A percentile compares a stretch with the other conserved stretches of the same genome.
Evolutionary conservation across 2,113 vertebrate species (phyloP).

Genomic region (Cyrtonyx montezumae): DNA sequence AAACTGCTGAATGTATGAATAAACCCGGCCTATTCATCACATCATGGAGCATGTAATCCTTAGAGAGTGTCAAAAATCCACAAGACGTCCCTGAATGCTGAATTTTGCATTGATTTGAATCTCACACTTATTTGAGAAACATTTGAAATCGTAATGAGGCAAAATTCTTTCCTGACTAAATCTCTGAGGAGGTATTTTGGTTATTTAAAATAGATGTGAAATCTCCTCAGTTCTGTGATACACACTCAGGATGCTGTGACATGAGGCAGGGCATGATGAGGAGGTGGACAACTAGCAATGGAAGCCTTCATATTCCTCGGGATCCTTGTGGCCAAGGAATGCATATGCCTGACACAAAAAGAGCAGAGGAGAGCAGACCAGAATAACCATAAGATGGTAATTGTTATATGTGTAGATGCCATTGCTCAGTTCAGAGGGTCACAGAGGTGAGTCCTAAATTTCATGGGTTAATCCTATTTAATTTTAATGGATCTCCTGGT

Average conservation of each 20-base stretch:
- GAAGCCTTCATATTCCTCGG: neutral
- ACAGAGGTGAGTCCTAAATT: neutral
- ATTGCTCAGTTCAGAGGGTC: neutral
- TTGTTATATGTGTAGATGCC: neutral
- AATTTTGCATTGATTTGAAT: conserved; percentile 30
- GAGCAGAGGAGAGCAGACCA: neutral
- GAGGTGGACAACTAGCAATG: neutral
- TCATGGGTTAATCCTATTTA: neutral
- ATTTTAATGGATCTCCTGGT: conserved; percentile 24
- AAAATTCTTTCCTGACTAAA: neutral
- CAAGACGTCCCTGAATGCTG: neutral
- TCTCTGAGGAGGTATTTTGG: neutral
- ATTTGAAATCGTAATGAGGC: conserved; percentile 22
- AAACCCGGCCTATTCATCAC: neutral
- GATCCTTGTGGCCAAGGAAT: neutral
- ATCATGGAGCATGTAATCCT: neutral
- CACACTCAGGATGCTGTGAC: neutral
- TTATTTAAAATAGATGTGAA: neutral
- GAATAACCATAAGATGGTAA: neutral
- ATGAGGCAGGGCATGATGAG: neutral
- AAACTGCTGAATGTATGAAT: neutral
- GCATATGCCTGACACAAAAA: neutral
- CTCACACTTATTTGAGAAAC: neutral
- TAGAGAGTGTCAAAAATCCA: neutral
- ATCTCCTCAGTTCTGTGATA: neutral